Base-by-base conservation (phyloP, 1,140 invertebrate species). In the Formica selysi region DNA sequence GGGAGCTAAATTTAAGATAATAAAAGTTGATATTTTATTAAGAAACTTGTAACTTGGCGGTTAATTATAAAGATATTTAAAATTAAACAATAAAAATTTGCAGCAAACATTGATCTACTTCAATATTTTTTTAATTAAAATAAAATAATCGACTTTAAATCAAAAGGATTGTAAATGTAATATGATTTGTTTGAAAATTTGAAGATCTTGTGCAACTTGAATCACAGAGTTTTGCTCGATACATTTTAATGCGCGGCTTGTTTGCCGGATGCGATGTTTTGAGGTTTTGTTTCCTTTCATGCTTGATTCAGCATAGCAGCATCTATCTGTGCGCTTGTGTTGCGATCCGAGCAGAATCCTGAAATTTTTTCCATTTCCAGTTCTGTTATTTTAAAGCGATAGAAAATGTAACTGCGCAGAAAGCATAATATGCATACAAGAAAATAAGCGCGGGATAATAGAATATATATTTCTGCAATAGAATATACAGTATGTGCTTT, bases 201-300 rank as follows among this genome's bases (percentile, higher is more conserved):
- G 10, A 13, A 38, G n/a, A 38, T n/a, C 11, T 68, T 57, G n/a
- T n/a, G 10, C 8, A 57, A 57, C 36, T 29, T 70, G 65, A 70
- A 59, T 79, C 32, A 38, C 32, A 38, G 36, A 38, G 22, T 41
- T 22, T 57, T 54, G 2, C 32, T 38, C 32, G 36, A 79, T 79
- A 79, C 64, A 80, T 80, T 80, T 70, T 80, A 70, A 80, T 70
- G 78, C 64, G 44, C 16, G n/a, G n/a, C 44, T 68, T 68, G 61
- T 10, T 70, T 54, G 36, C 64, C 16, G 22, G 32, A 41, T 80
- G 36, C 64, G 6, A 80, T 48, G 22, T 80, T 51, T 80, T 41
- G 64, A 51, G 38, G 32, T 54, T 76, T 64, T 64, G 41, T 65
- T 51, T 64, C 4, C 29, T 36, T 73, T 67, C 62, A 51, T 36